Evolutionary conservation across 23 tunicate genomes (phyloP), one percentile per base, ranked within the genome.

Genomic region (Corella eumyota): DNA sequence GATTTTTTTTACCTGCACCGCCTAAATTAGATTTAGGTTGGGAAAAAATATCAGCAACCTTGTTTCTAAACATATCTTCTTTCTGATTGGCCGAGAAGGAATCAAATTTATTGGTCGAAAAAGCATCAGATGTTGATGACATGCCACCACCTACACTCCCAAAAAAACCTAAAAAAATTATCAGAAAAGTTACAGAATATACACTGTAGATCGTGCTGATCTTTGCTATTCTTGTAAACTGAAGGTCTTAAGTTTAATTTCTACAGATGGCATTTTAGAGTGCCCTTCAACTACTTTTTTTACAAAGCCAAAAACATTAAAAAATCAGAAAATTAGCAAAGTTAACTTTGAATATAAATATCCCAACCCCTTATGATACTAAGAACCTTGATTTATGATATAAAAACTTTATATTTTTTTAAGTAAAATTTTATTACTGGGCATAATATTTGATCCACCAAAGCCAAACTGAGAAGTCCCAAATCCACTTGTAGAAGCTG

Each of bases 381-480:
- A 40, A 40, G 48, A 9, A 40, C 15, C 48, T 40, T 40, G 48
- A 15, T 40, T 40, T 40, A 9, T 40, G 15, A 40, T 40, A 40
- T 11, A 40, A 40, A 40, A 9, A 40, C 15, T 15, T 40, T 9
- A 40, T 40, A 15, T 40, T 15, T 11, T 15, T 40, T 40, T 40
- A 9, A 40, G 15, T 40, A 40, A 15, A 40, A 9, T 40, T 9
- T 11, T 15, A 40, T 9, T 40, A 40, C 48, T 9, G 48, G 15
- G 48, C 48, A 40, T 9, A 11, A 40, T 15, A 40, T 40, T 40
- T 40, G 15, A 40, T 40, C 73, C 62, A 11, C 66, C 73, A 50
- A 83, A 61, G 15, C 93, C 93, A 32, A 78, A 62, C 35, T 83
- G 93, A 6, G 90, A 74, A 3, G 75, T 45, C 3, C 69, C 66